Base-by-base conservation (phyloP, 1,140 invertebrate genomes). In the Whitmania pigra region DNA sequence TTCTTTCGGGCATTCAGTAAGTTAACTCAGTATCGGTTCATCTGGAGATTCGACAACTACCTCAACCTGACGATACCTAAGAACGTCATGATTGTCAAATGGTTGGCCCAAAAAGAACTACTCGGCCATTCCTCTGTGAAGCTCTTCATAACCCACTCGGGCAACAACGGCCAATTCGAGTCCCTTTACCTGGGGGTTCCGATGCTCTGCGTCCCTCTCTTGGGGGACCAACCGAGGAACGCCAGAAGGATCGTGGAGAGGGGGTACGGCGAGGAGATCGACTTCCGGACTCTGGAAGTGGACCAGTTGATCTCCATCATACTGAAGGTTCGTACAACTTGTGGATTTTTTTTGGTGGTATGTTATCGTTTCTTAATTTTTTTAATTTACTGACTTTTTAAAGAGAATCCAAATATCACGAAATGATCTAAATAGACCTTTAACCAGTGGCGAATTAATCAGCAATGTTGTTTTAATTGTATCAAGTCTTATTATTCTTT, bases 121-220 rank as follows among this genome's bases (percentile, higher is more conserved):
- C 69, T 70, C 6, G n/a, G 31, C 2, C 18, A 54, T 9, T 15
- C 40, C 7, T 18, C 22, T 2, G 49, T 53, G n/a, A n/a, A 53
- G 40, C 49, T 70, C 15, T 70, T 70, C 49, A 53, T 70, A 13
- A 70, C 69, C n/a, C 69, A 70, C 29, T 49, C 20, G 15, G 69
- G 69, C 18, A 70, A 70, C 29, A 53, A 53, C 22, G 69, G 69
- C 15, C 69, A 70, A 22, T 70, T 70, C 69, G 69, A 70, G n/a
- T 29, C 69, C 49, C 31, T 70, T 18, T 53, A 70, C 53, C 69
- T 71, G 0, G 69, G 54, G 22, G 70, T 72, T 15, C 73, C 73
- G 22, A 73, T 73, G 69, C 15, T 73, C 18, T 57, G 69, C 2
- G 27, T 73, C n/a, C 73, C 73, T 15, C 31, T 73, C 31, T 67